These are phyloP conservation scores for Amorpha juglandis DNA, from an alignment of 2,888 invertebrate species.

Conservation along the genomic window DNA sequence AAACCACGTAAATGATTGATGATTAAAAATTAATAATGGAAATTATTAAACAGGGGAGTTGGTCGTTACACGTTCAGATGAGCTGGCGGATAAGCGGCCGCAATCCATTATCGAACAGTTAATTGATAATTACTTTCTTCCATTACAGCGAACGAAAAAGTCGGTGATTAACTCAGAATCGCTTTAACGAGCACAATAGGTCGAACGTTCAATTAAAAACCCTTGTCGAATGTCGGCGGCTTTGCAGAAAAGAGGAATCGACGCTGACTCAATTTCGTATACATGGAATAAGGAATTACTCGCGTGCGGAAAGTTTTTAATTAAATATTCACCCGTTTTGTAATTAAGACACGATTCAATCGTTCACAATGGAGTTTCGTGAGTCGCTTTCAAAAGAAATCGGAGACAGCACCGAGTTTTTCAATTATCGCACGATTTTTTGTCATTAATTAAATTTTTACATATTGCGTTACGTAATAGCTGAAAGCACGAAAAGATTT, in stretches of 20 bases:
- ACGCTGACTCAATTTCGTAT: slow-evolving; percentile 80
- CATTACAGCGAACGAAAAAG: slow-evolving; percentile 81
- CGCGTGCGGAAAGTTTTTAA: slow-evolving; percentile 82
- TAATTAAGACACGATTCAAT: slow-evolving; percentile 81
- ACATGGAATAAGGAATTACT: slow-evolving; percentile 82
- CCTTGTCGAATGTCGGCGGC: slow-evolving; percentile 79
- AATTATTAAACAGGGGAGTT: slow-evolving; percentile 65
- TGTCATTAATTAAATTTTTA: slow-evolving; percentile 18
- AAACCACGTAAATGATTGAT: slow-evolving; percentile 60
- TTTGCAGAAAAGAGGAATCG: slow-evolving; percentile 75
- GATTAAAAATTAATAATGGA: slow-evolving; percentile 69
- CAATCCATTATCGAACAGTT: slow-evolving; percentile 82
- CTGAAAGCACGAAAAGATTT: slow-evolving; percentile 4
- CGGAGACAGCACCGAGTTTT: slow-evolving; percentile 46
- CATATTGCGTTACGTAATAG: slow-evolving; percentile 7
- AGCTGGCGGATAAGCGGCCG: slow-evolving; percentile 76
- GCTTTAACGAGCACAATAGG: slow-evolving; percentile 82
- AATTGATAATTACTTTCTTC: slow-evolving; percentile 84
- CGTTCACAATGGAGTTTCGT: slow-evolving; percentile 70
- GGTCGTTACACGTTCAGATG: slow-evolving; percentile 73
- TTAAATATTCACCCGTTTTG: slow-evolving; percentile 82
- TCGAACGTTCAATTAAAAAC: slow-evolving; percentile 80
- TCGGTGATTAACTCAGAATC: slow-evolving; percentile 81
- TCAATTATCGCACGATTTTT: slow-evolving; percentile 18
- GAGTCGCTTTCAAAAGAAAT: slow-evolving; percentile 66